Evolutionary conservation across 2,113 vertebrate species (phyloP), one percentile per base, ranked within the genome.

Genomic region (Sardina pilchardus): DNA sequence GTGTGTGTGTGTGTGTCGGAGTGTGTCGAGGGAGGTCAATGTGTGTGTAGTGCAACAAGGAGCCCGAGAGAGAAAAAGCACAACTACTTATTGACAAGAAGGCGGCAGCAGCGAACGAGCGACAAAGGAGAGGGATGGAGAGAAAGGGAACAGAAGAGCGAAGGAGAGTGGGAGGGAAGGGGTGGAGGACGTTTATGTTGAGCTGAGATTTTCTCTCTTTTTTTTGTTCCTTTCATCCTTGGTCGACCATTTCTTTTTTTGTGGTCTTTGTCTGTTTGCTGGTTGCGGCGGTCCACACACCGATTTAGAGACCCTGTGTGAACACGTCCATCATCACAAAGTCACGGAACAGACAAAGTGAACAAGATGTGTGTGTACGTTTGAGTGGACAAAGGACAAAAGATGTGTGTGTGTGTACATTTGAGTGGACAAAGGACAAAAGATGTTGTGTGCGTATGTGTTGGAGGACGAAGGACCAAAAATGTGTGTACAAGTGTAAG

Each of bases 61-160:
- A 87, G 91, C 85, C 87, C 85, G 59, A 83, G 90, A 89, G 88
- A 88, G 87, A 90, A 89, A 92, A 42, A 42, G 39, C 92, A 94
- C 93, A 95, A 94, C 94, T 94, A 92, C 92, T 95, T 95, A 95
- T 95, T 95, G 95, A 95, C 94, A 93, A 89, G 90, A 93, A 94
- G 92, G 92, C 92, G 93, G 59, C 59, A n/a, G 21, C 59, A 26
- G 59, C 59, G 21, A 63, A 63, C 24, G 1, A 26, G 8, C 9
- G 45, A 47, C 45, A 47, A 14, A n/a, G 0, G 4, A 36, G 30
- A 34, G 63, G 9, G 10, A 8, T 14, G 26, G 26, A 26, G 93
- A 93, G 93, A 91, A 94, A 91, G 92, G 91, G 93, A 85, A 92
- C 90, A 88, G 91, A 91, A 92, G 91, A 87, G 88, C 83, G 86